phyloP scores from a whole-genome alignment of 1,140 invertebrate species.

The Drosophila carrolli region DNA sequence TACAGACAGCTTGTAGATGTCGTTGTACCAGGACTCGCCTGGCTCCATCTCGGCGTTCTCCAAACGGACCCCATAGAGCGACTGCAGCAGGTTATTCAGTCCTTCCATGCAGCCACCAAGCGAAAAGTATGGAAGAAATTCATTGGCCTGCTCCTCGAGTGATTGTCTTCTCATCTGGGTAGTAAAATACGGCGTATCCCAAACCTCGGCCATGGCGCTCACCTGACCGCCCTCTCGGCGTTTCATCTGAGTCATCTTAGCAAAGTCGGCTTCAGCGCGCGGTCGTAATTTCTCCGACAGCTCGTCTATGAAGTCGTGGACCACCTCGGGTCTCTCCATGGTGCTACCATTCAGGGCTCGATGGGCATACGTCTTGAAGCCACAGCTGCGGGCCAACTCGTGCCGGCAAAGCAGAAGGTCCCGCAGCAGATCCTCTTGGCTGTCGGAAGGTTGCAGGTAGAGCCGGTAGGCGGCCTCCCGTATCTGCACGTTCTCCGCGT shows the following conservation, averaged over 20 bases:
- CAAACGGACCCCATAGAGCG: constrained; percentile 92
- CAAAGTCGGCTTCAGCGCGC: constrained; percentile 89
- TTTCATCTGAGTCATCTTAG: constrained; percentile 91
- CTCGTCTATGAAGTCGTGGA: constrained; percentile 91
- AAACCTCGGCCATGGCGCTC: constrained; percentile 87
- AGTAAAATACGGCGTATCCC: constrained; percentile 94
- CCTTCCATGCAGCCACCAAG: constrained; percentile 98
- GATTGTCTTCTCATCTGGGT: constrained; percentile 89
- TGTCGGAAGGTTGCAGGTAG: constrained; percentile 91
- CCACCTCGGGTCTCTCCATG: constrained; percentile 91
- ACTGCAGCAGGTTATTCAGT: constrained; percentile 92
- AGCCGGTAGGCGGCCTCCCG: constrained; percentile 95
- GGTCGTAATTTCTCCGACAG: constrained; percentile 89
- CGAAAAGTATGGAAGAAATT: constrained; percentile 96
- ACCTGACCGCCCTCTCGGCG: constrained; percentile 52
- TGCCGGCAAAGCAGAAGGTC: constrained; percentile 90
- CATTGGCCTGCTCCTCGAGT: constrained; percentile 88
- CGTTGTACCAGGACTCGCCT: constrained; percentile 93
- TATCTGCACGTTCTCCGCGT: constrained; percentile 91
- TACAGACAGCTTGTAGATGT: constrained; percentile 95
- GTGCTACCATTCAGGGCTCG: constrained; percentile 95
- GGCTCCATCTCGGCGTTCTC: constrained; percentile 88
- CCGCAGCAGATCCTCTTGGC: constrained; percentile 91
- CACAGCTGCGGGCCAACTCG: constrained; percentile 93
- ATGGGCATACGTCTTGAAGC: constrained; percentile 94